Evolutionary conservation across 2,797 vertebrate genomes (phyloP).

Genomic region (Protosalanx chinensis): DNA sequence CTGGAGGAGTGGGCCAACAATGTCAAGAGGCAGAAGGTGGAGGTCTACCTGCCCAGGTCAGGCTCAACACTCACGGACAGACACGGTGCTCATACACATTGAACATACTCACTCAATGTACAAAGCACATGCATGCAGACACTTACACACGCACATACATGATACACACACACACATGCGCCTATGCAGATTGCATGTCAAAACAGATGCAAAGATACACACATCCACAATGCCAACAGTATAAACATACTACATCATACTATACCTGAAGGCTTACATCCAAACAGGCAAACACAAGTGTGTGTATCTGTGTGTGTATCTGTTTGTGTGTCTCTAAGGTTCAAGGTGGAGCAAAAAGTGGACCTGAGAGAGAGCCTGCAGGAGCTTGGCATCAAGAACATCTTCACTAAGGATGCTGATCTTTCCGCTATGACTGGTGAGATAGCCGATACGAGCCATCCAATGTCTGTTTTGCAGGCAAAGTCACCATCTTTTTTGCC

Average conservation of each 20-base stretch:
- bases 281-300: not conserved
- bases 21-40: constrained; percentile 96
- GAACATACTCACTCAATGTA: not conserved
- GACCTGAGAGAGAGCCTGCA: constrained; percentile 87
- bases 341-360: constrained; percentile 92
- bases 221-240: not conserved
- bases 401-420: constrained; percentile 87
- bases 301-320: not conserved
- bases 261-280: not conserved
- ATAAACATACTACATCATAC: not conserved
- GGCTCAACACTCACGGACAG: constrained; percentile 17
- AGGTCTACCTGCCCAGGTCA: constrained; percentile 94
- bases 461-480: not conserved
- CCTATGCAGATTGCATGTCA: not conserved
- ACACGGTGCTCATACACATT: not conserved
- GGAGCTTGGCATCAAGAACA: constrained; percentile 85
- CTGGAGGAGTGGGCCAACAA: constrained; percentile 96
- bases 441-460: constrained; percentile 28
- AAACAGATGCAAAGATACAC: not conserved
- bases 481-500: no score
- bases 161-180: not conserved
- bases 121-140: not conserved
- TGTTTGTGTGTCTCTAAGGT: constrained; percentile 66
- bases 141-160: not conserved
- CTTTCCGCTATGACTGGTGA: constrained; percentile 92